Base-by-base conservation (phyloP, 2,888 invertebrate species). In the Salpingus planirostris region DNA sequence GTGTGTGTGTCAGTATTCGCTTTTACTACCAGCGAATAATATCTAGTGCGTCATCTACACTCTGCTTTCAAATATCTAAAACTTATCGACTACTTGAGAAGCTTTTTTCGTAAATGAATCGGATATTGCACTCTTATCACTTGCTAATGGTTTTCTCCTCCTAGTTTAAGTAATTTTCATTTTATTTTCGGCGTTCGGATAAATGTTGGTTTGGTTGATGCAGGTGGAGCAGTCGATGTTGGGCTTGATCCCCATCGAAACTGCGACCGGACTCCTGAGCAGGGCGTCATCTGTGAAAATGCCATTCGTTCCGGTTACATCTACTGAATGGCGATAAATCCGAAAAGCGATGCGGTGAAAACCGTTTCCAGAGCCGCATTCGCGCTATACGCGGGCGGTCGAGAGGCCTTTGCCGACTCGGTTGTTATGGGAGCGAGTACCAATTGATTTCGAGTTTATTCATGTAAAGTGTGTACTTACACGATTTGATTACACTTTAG, bases 401-500 rank as follows among this genome's bases (percentile, higher is more conserved):
- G 15, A 38, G 22, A 21, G 30, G 28, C 21, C 21, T 34, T 29
- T 33, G 29, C 31, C 24, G 34, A 29, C 24, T 28, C 21, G 14
- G 52, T 51, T 45, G 34, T 39, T 41, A 48, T 47, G 44, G 47
- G 36, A 38, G 39, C 46, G 30, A 24, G 34, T 39, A 46, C 32
- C 41, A 44, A 46, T 42, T 42, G 39, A 45, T 44, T 40, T 34
- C 34, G 34, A 46, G 47, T 42, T 51, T 52, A 56, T 55, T 55
- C 54, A 51, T 46, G 47, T 49, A 42, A 53, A 59, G 54, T 54
- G 52, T 55, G 50, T 53, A 51, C 53, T 54, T 57, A 54, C 45
- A 47, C 55, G 54, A 60, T 56, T 59, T 60, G 59, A 60, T 60
- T 60, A 60, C 60, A 60, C 54, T 57, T 58, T 54, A 54, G 53